Base-by-base conservation (phyloP, 2,113 vertebrate genomes). In the Hippocampus abdominalis region DNA sequence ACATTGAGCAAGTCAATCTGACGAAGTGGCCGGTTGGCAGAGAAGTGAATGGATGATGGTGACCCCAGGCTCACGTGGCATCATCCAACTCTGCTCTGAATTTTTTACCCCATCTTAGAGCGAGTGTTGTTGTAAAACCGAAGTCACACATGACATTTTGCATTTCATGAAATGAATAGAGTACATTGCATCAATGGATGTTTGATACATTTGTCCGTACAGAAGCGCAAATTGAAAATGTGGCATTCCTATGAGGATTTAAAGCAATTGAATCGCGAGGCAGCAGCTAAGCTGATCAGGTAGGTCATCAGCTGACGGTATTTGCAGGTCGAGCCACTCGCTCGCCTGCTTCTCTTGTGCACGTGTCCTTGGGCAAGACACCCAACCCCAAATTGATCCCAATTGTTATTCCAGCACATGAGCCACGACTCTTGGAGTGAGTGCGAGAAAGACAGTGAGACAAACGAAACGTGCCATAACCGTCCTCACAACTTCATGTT, bases 281-380 rank as follows among this genome's bases (percentile, higher is more conserved):
- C n/a, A 13, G 40, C 61, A 8, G 56, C 57, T 60, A 32, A 60
- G 57, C 57, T 36, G 57, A 32, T 60, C 8, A 36, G 20, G 40
- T 23, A 64, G 40, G 62, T 64, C 7, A 2, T 42, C n/a, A 15
- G 13, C 40, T 46, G 25, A 64, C n/a, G n/a, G 39, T 40, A n/a
- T 64, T 64, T 64, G 40, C n/a, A 25, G 62, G 39, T 64, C n/a
- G 62, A 44, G 44, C 62, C 40, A 36, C 40, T 64, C 21, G 40
- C 40, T 44, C 11, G 62, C 62, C 13, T 25, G 40, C n/a, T 44
- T n/a, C n/a, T 44, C n/a, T n/a, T 25, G 40, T 20, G n/a, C 51
- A 54, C 51, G 51, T 23, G 51, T 54, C 57, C 29, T 60, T 32
- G 57, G 57, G n/a, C 62, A 64, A 64, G n/a, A 44, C 62, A 15